Conservation (phyloP, 2,797 vertebrate genomes). For the Chaetophractus vellerosus region DNA sequence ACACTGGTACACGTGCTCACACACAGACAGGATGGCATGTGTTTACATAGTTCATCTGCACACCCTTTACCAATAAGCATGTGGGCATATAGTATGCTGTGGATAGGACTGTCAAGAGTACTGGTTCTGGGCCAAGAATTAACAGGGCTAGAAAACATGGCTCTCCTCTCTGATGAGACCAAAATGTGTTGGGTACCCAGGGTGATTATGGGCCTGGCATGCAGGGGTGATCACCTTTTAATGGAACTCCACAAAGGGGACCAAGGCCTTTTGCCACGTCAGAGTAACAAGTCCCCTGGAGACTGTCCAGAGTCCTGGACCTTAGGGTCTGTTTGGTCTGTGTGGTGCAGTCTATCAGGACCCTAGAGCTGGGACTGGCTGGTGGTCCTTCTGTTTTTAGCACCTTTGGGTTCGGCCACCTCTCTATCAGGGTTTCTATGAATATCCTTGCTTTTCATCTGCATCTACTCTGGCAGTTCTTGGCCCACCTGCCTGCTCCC, state of each 20-base stretch:
- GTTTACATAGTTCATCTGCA: not conserved
- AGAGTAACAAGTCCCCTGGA: constrained; percentile 2
- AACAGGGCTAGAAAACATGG: not conserved
- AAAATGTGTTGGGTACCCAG: constrained; percentile 4
- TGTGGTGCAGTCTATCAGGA: not conserved
- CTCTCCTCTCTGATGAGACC: constrained; percentile 26
- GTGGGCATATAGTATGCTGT: not conserved
- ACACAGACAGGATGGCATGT: not conserved
- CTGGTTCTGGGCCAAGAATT: constrained; percentile 25
- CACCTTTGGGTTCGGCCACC: not conserved
- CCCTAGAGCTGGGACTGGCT: constrained; percentile 17
- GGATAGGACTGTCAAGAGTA: not conserved
- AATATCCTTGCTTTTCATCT: constrained; percentile 40
- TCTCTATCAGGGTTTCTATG: not conserved
- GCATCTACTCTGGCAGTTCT: not conserved
- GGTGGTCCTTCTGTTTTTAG: not conserved
- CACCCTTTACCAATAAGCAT: not conserved
- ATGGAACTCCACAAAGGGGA: not conserved
- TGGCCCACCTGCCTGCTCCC: not conserved
- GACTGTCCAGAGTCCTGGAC: not conserved
- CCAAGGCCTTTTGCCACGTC: not conserved
- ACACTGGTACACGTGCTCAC: not conserved
- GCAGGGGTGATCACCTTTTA: constrained; percentile 45
- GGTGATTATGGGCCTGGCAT: not conserved
- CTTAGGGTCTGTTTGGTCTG: constrained; percentile 41